Conservation (phyloP, 2,113 vertebrate genomes). For the Dasyprocta punctata region DNA sequence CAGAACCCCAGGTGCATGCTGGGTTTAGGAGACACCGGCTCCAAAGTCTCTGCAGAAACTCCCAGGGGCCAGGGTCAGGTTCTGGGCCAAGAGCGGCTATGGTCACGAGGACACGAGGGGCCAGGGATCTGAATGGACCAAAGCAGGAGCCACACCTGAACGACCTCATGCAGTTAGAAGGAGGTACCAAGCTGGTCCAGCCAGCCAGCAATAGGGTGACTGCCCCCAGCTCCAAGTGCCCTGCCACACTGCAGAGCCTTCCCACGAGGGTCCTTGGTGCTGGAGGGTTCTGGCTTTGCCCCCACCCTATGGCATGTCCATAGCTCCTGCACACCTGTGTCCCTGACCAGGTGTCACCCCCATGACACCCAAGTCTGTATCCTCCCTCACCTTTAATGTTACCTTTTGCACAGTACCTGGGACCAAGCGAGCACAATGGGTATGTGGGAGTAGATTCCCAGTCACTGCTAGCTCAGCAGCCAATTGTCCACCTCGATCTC, state of each 20-base stretch:
- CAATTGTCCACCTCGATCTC: neutral
- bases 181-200: neutral
- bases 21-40: neutral
- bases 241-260: neutral
- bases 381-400: neutral
- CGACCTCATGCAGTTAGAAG: neutral
- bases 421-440: neutral
- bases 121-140: fast-evolving
- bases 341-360: neutral
- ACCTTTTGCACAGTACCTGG: neutral
- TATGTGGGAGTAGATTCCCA: too few species aligned
- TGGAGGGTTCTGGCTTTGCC: neutral
- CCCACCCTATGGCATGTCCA: fast-evolving
- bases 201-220: neutral
- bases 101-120: neutral
- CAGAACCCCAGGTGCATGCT: neutral
- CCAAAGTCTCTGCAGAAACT: neutral
- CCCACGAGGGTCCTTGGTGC: neutral
- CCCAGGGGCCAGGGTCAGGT: neutral
- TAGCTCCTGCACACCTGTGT: too few species aligned
- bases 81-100: neutral
- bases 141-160: neutral
- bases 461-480: neutral
- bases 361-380: too few species aligned
- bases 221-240: neutral